These are phyloP conservation scores for Parnassius smintheus DNA, from an alignment of 2,888 invertebrate species.

Conservation along the genomic window DNA sequence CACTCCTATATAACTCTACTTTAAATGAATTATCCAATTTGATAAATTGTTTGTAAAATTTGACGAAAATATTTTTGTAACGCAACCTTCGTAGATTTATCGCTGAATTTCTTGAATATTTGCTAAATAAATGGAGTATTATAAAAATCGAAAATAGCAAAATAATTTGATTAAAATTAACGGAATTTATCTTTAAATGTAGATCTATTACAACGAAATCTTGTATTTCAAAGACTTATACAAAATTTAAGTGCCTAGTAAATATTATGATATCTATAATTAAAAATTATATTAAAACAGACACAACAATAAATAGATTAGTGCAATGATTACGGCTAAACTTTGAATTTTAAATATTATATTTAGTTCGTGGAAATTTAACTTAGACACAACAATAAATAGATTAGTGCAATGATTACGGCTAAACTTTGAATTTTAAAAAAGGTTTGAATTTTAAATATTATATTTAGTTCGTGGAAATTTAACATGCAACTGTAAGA, in stretches of 20 bases:
- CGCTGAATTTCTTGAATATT: neutral
- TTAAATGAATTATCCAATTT: too few relatives aligned
- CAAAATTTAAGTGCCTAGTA: neutral
- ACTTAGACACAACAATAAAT: neutral
- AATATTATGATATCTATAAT: neutral
- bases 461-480: too few relatives aligned
- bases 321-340: too few relatives aligned
- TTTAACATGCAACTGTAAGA: too few relatives aligned
- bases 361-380: too few relatives aligned
- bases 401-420: too few relatives aligned
- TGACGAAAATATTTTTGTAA: too few relatives aligned
- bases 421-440: too few relatives aligned
- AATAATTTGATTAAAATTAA: neutral
- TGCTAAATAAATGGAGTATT: neutral
- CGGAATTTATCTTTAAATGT: neutral
- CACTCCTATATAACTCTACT: too few relatives aligned
- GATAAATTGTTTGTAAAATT: too few relatives aligned
- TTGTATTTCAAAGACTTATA: neutral
- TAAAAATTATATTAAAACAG: neutral
- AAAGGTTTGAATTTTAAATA: too few relatives aligned
- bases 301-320: neutral
- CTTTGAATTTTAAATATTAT: neutral
- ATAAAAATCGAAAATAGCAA: neutral
- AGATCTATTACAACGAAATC: too few relatives aligned
- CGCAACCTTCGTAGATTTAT: neutral